Percentiles rank a stretch among this genome's conserved stretches.
Conservation (phyloP, 2,113 vertebrate genomes). For the Cyphomyrus plagiostoma region DNA sequence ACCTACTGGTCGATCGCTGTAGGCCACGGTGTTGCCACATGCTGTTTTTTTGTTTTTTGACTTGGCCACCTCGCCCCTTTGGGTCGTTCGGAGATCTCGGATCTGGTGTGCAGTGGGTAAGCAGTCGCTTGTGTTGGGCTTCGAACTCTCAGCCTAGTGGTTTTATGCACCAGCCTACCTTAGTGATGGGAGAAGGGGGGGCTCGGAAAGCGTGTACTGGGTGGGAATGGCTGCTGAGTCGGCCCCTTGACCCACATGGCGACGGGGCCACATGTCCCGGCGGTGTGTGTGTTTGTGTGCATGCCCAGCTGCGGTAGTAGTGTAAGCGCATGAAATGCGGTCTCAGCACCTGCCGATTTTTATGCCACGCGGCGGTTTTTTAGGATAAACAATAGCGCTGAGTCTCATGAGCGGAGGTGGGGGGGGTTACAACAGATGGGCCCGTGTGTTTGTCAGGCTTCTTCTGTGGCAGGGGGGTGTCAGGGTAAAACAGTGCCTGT, state of each 20-base stretch:
- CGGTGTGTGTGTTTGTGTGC: neutral
- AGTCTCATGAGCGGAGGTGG: neutral
- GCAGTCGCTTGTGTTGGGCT: neutral
- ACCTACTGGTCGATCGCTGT: neutral
- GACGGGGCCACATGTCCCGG: neutral
- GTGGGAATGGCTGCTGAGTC: neutral
- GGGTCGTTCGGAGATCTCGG: neutral
- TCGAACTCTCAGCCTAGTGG: neutral
- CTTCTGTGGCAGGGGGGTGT: neutral
- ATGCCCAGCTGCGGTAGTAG: neutral
- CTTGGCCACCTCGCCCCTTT: neutral
- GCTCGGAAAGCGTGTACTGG: too few species aligned
- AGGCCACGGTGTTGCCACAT: neutral
- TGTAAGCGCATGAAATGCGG: neutral
- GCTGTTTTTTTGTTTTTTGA: neutral
- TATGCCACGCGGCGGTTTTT: slow-evolving; percentile 7
- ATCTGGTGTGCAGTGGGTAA: neutral
- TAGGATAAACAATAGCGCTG: neutral
- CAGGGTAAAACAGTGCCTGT: slow-evolving; percentile 12
- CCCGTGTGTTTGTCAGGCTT: neutral
- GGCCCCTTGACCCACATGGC: neutral
- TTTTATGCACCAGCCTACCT: neutral
- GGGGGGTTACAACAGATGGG: neutral
- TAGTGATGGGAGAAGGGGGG: neutral
- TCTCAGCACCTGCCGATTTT: slow-evolving; percentile 11